Base-by-base conservation (phyloP, 2,888 invertebrate species). In the Euphydryas editha region DNA sequence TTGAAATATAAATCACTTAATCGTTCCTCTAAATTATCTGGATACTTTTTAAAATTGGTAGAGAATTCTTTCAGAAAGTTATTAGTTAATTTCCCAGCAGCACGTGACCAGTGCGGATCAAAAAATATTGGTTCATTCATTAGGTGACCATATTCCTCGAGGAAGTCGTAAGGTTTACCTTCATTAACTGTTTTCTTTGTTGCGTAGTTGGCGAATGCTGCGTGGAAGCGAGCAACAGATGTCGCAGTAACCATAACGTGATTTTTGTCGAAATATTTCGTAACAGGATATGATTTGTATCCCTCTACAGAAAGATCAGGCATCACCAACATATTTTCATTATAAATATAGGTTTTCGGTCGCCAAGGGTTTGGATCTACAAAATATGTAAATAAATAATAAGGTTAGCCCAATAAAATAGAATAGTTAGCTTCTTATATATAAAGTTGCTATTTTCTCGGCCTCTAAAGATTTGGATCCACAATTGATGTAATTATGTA, bases 141-240 rank as follows among this genome's bases (percentile, higher is more conserved):
- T 0, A 85, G 39, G 24, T 81, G 67, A 0, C 73, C 76, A 70
- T 83, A 69, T 18, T 84, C 78, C 11, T 82, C 68, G 11, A 82
- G 68, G 39, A 84, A 75, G 62, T 75, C 77, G 72, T 81, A 85
- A 0, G 77, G 69, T 6, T 36, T 24, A 11, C 44, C 15, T 11
- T 47, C 62, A 18, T 68, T 62, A 20, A 69, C 62, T 46, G 61
- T 74, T 66, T 78, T 82, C 20, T 72, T 73, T 0, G 86, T 82
- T 66, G 83, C 83, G 67, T 83, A 82, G 75, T 86, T 86, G 20
- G 84, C 80, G 70, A 81, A 82, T 2, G 84, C 80, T 0, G 91
- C 90, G 74, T 92, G 91, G 71, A 87, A 89, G 15, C 83, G 81
- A 1, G 90, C 91, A 3, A 89, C 24, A 1, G 88, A 73, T 0